These are phyloP conservation scores for Steromphala cineraria DNA, from an alignment of 2,888 invertebrate species.

Conservation along the genomic window DNA sequence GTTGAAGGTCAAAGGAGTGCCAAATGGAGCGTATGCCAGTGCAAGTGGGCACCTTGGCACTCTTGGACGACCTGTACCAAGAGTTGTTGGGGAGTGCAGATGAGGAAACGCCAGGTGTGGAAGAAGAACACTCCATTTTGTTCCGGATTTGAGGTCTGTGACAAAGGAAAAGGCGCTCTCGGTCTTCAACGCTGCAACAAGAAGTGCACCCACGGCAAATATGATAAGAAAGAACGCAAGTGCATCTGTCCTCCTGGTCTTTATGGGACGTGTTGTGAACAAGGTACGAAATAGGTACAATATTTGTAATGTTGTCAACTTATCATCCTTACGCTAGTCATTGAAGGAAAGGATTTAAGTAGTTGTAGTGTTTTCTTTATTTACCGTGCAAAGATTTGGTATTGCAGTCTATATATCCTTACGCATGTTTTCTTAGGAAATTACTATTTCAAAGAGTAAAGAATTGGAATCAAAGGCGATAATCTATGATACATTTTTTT, in stretches of 20 bases:
- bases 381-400: too few relatives aligned
- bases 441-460: too few relatives aligned
- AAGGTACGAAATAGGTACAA: neutral
- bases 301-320: too few relatives aligned
- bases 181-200: neutral
- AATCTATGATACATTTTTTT: too few relatives aligned
- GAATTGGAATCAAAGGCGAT: too few relatives aligned
- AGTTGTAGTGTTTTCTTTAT: too few relatives aligned
- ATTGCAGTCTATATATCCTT: too few relatives aligned
- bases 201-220: neutral
- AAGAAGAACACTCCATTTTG: conserved; percentile 12
- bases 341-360: too few relatives aligned
- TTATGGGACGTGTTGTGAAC: conserved; percentile 12
- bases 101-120: conserved; percentile 3
- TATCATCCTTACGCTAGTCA: too few relatives aligned
- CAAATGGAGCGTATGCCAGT: neutral
- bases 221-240: neutral
- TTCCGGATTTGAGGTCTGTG: neutral
- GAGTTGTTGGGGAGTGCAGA: conserved; percentile 14
- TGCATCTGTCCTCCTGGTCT: neutral
- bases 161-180: neutral
- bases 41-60: conserved; percentile 17
- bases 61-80: conserved; percentile 5
- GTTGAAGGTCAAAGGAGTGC: neutral
- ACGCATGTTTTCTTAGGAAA: too few relatives aligned